Conservation (phyloP, 1,140 invertebrate genomes). For the Drosophila sturtevanti region DNA sequence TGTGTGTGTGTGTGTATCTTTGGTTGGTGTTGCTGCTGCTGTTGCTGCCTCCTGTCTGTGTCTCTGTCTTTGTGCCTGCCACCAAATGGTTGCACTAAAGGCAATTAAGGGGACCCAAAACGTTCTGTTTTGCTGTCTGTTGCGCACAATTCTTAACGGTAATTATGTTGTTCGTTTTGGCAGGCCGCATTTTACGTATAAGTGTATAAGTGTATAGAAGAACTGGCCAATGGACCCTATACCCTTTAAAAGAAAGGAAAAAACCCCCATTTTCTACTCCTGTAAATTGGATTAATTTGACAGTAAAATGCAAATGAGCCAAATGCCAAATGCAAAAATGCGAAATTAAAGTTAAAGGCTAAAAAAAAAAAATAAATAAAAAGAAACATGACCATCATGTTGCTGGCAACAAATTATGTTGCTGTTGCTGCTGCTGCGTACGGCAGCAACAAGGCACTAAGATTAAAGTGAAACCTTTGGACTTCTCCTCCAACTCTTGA, state of each 20-base stretch:
- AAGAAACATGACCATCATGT: constrained; percentile 41
- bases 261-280: constrained; percentile 41
- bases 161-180: constrained; percentile 82
- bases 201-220: neutral
- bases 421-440: constrained; percentile 39
- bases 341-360: constrained; percentile 66
- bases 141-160: constrained; percentile 77
- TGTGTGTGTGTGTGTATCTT: neutral
- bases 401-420: constrained; percentile 74
- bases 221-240: constrained; percentile 25
- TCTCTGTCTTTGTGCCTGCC: constrained; percentile 21
- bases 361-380: neutral
- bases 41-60: constrained; percentile 4
- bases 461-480: neutral
- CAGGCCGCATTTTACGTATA: constrained; percentile 57
- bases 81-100: constrained; percentile 72
- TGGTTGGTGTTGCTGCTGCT: constrained; percentile 29
- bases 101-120: constrained; percentile 79
- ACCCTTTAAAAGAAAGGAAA: constrained; percentile 32
- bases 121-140: constrained; percentile 49
- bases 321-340: constrained; percentile 65
- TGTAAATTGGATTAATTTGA: constrained; percentile 82
- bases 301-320: constrained; percentile 82
- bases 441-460: constrained; percentile 24
- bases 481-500: constrained; percentile 19